Evolutionary conservation across 2,797 vertebrate genomes (phyloP).

Genomic region (Enteromius radiatus): DNA sequence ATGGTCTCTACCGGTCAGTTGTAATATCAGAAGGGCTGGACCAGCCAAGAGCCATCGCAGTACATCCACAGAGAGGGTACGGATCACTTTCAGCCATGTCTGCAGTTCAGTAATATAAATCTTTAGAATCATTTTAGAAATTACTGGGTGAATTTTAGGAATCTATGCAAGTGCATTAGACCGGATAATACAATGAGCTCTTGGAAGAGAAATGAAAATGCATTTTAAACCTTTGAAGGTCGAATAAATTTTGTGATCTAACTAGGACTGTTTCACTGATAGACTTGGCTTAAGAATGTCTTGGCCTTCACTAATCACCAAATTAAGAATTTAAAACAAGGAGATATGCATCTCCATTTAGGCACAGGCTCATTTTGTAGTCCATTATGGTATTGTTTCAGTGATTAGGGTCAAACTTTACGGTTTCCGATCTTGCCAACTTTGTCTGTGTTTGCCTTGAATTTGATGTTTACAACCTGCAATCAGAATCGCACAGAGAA

Average conservation of each 20-base stretch:
- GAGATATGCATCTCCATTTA: slow-evolving; percentile 17
- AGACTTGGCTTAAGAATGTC: slow-evolving; percentile 21
- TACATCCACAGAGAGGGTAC: slow-evolving; percentile 97
- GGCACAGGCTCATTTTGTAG: slow-evolving; percentile 9
- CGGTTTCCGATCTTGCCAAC: not conserved
- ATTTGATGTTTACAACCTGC: slow-evolving; percentile 23
- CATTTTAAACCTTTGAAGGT: slow-evolving; percentile 21
- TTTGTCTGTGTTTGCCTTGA: slow-evolving; percentile 10
- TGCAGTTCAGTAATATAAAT: slow-evolving; percentile 31
- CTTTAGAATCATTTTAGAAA: slow-evolving; percentile 27
- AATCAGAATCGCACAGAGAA: not conserved
- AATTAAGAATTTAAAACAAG: slow-evolving; percentile 17
- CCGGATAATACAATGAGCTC: slow-evolving; percentile 30
- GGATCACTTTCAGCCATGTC: slow-evolving; percentile 1
- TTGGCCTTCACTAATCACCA: slow-evolving; percentile 12
- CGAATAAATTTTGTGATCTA: slow-evolving; percentile 13
- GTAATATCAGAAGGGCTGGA: slow-evolving; percentile 94
- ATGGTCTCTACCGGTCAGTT: slow-evolving; percentile 93
- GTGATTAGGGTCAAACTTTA: slow-evolving; percentile 2
- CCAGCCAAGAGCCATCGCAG: slow-evolving; percentile 92
- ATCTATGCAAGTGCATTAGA: slow-evolving; percentile 26
- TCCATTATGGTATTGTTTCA: slow-evolving; percentile 14
- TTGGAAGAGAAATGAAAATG: slow-evolving; percentile 22
- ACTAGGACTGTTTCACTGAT: not conserved
- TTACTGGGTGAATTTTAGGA: slow-evolving; percentile 12